Percentiles rank a stretch among this genome's conserved stretches.
Evolutionary conservation across 2,888 invertebrate species (phyloP).

Genomic region (Drosophila falleni): DNA sequence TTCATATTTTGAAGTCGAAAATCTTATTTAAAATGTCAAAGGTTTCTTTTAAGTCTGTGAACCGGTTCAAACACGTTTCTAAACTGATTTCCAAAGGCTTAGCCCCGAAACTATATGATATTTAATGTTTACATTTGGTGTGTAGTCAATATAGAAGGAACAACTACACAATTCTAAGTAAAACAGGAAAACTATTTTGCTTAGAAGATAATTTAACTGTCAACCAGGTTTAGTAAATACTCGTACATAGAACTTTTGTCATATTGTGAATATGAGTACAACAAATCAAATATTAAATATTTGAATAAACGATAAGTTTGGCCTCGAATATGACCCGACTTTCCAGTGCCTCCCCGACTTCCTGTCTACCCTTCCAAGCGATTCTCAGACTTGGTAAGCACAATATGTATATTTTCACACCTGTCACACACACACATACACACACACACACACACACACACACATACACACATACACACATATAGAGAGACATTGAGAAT

Average conservation of each 20-base stretch:
- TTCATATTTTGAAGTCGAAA: not conserved
- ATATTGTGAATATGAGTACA: slow-evolving; percentile 13
- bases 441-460: not conserved
- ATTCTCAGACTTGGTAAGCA: slow-evolving; percentile 3
- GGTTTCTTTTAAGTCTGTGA: not conserved
- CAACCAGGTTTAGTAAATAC: not conserved
- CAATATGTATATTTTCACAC: slow-evolving; percentile 39
- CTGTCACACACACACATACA: slow-evolving; percentile 5
- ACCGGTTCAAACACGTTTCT: not conserved
- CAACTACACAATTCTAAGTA: not conserved
- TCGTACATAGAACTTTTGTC: slow-evolving; percentile 23
- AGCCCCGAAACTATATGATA: not conserved
- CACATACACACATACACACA: not conserved
- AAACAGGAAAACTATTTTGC: not conserved
- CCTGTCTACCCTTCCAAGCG: not conserved
- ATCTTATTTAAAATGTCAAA: not conserved
- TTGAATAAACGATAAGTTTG: slow-evolving; percentile 52
- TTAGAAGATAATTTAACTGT: not conserved
- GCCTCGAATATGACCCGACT: slow-evolving; percentile 31
- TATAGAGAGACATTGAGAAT: slow-evolving; percentile 12
- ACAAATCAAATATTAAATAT: slow-evolving; percentile 50
- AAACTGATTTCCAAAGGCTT: not conserved
- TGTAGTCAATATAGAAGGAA: not conserved
- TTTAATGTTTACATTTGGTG: not conserved
- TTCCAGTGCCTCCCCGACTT: slow-evolving; percentile 7